Conservation (phyloP, 2,888 invertebrate species). For the Pachymerium ferrugineum region DNA sequence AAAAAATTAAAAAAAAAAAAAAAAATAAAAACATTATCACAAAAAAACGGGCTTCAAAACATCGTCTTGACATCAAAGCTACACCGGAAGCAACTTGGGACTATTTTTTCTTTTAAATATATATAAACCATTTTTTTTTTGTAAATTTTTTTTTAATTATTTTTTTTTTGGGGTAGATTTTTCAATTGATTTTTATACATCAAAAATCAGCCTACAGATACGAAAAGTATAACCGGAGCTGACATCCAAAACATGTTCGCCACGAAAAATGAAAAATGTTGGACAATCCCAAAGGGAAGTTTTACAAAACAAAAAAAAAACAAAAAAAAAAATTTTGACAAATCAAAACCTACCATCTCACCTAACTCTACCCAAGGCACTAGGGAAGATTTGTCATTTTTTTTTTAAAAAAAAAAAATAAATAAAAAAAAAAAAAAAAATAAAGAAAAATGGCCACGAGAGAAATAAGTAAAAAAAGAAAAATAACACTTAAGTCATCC, state of each 20-base stretch:
- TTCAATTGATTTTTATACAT: neutral
- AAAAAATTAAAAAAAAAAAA: neutral
- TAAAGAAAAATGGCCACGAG: too few species aligned
- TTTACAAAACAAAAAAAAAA: too few species aligned
- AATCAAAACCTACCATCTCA: neutral
- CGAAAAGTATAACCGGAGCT: neutral
- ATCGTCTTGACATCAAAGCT: conserved; percentile 7
- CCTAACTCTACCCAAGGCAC: conserved; percentile 3
- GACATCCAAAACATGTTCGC: conserved; percentile 2
- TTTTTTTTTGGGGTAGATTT: too few species aligned
- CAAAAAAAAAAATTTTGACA: too few species aligned
- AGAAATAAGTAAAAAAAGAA: too few species aligned
- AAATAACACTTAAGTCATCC: too few species aligned
- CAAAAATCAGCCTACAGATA: neutral
- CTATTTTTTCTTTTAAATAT: neutral
- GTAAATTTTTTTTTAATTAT: too few species aligned
- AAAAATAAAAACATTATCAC: conserved; percentile 18
- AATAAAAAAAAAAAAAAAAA: neutral
- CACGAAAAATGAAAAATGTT: too few species aligned
- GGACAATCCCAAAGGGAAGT: too few species aligned
- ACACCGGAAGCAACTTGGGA: conserved; percentile 21
- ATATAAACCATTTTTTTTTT: too few species aligned
- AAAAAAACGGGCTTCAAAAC: conserved; percentile 15
- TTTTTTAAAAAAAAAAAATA: neutral
- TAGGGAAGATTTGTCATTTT: neutral